Evolutionary conservation across 2,113 vertebrate genomes (phyloP).

Genomic region (Gymnorhina tibicen): DNA sequence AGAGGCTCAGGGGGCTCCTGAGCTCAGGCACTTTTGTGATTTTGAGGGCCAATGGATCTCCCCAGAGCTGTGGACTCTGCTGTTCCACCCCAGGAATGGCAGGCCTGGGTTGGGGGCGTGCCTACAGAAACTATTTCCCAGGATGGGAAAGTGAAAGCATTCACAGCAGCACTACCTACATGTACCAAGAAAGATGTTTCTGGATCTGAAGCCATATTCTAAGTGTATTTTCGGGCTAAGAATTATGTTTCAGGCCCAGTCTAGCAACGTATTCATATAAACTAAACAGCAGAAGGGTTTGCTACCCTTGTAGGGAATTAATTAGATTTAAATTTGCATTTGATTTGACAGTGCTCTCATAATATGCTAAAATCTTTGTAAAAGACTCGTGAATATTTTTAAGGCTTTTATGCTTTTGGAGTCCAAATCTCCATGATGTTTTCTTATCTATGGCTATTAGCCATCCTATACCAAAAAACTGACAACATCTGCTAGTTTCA

Average conservation of each 20-base stretch:
- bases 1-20: not conserved
- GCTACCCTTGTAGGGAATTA: not conserved
- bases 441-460: not conserved
- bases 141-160: not conserved
- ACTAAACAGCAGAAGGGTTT: not conserved
- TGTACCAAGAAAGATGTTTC: not conserved
- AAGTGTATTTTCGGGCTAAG: not conserved
- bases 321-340: not conserved
- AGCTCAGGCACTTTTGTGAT: not conserved
- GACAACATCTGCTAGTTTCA: not conserved
- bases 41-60: not conserved
- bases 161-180: not conserved
- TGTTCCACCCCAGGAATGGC: not conserved
- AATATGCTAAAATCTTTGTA: not conserved
- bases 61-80: not conserved
- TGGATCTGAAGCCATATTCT: not conserved
- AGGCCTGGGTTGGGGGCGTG: not conserved
- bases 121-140: not conserved
- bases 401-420: not conserved
- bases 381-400: not conserved
- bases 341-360: not conserved
- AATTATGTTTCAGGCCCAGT: not conserved
- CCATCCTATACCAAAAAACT: not conserved
- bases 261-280: not conserved
- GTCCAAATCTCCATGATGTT: not conserved